Evolutionary conservation across 2,888 invertebrate genomes (phyloP).

Genomic region (Heteromurus nitidus): DNA sequence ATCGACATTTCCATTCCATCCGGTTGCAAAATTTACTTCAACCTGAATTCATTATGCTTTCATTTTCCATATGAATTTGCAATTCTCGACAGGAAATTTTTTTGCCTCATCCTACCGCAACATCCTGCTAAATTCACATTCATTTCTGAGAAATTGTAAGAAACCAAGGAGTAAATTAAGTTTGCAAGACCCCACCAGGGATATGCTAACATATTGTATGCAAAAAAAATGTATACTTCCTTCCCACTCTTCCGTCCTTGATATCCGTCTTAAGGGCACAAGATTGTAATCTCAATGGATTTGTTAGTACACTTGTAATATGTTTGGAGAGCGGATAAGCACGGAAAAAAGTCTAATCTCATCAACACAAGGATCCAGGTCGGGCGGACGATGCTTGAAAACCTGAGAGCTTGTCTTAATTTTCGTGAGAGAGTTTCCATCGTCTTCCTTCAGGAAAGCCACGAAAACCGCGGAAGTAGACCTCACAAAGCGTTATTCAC

Average conservation of each 20-base stretch:
- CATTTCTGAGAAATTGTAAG: too few species aligned
- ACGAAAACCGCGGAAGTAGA: slow-evolving; percentile 52
- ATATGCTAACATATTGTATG: not conserved
- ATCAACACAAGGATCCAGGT: slow-evolving; percentile 27
- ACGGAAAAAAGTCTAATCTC: slow-evolving; percentile 29
- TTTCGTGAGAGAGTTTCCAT: slow-evolving; percentile 51
- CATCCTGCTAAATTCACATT: slow-evolving; percentile 2
- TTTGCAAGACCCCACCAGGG: not conserved
- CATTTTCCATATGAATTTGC: not conserved
- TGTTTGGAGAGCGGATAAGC: slow-evolving; percentile 1
- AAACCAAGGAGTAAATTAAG: slow-evolving; percentile 3
- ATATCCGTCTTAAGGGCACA: not conserved
- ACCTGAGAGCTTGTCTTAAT: slow-evolving; percentile 47
- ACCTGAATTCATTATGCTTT: not conserved
- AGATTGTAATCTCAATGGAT: not conserved
- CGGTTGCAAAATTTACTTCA: not conserved
- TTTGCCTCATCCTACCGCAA: slow-evolving; percentile 1
- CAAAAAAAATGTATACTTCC: not conserved
- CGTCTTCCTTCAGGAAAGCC: slow-evolving; percentile 33
- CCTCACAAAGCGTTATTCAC: not conserved
- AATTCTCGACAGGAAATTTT: not conserved
- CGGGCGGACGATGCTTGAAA: not conserved
- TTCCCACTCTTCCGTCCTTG: not conserved
- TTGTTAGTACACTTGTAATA: slow-evolving; percentile 1
- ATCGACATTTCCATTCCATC: not conserved